These are phyloP conservation scores for Tipula vernalis DNA, from an alignment of 2,888 invertebrate genomes.

Conservation along the genomic window DNA sequence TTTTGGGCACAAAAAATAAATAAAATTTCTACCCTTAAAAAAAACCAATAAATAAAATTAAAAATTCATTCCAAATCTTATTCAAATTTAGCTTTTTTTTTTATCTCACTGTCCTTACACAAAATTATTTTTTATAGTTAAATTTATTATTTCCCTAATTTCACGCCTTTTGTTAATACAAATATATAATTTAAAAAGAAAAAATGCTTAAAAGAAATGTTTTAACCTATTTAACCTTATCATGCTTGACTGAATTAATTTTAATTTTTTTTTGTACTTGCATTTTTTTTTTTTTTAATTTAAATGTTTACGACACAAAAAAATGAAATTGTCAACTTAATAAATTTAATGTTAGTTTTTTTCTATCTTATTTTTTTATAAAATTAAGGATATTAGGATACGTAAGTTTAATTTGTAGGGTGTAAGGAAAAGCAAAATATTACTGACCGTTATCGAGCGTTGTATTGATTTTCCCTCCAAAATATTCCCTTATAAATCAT, in stretches of 20 bases:
- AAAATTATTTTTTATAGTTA: not conserved
- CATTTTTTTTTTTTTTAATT: not conserved
- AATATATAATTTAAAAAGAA: not conserved
- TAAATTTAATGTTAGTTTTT: not conserved
- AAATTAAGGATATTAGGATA: not conserved
- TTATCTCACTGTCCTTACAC: not conserved
- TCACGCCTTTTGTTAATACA: constrained; percentile 8
- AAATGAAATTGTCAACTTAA: constrained; percentile 4
- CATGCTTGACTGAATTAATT: constrained; percentile 1
- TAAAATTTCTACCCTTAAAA: not conserved
- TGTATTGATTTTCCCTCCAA: not conserved
- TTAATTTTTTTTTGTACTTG: not conserved
- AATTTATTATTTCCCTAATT: constrained; percentile 7
- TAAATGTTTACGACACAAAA: not conserved
- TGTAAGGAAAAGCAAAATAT: not conserved
- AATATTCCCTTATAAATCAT: not conserved
- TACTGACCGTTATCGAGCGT: not conserved
- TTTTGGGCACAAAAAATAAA: not conserved
- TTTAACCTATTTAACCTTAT: constrained; percentile 7
- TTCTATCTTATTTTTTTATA: not conserved
- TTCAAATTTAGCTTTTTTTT: not conserved
- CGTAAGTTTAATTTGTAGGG: not conserved
- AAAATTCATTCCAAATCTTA: not conserved
- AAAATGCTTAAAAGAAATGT: not conserved
- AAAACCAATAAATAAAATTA: constrained; percentile 6